Conservation (phyloP, 2,797 vertebrate genomes). For the Rhynchonycteris naso region DNA sequence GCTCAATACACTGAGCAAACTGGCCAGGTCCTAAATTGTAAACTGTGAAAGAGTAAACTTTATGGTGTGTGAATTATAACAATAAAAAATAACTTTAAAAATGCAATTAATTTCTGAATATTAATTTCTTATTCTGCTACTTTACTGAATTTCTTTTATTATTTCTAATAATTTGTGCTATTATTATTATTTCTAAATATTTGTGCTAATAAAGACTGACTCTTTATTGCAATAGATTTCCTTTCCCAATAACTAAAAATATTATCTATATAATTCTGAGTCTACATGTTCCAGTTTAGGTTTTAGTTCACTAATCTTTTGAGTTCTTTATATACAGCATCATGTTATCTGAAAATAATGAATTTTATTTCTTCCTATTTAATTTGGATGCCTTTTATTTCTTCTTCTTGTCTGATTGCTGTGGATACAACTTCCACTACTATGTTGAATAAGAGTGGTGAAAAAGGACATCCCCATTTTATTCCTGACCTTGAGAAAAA, state of each 20-base stretch:
- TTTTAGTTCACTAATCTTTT: slow-evolving; percentile 57
- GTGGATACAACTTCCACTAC: not conserved
- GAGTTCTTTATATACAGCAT: not conserved
- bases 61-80: no score
- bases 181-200: no score
- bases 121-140: not conserved
- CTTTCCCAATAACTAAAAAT: slow-evolving; percentile 79
- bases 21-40: no score
- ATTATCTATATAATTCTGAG: slow-evolving; percentile 72
- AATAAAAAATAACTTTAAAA: not conserved
- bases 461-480: not conserved
- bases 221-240: slow-evolving; percentile 82
- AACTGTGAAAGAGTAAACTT: no score
- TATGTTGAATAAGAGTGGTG: not conserved
- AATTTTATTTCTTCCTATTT: not conserved
- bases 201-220: no score
- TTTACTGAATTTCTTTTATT: not conserved
- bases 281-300: slow-evolving; percentile 70
- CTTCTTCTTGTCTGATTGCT: not conserved
- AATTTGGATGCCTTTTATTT: not conserved
- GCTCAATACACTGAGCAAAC: no score
- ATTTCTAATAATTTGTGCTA: not conserved
- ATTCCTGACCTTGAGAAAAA: not conserved
- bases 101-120: not conserved
- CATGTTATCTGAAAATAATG: not conserved